Percentiles rank a stretch among this genome's conserved stretches.
These are phyloP conservation scores for Hylaeus anthracinus DNA, from an alignment of 1,140 invertebrate species.

Conservation along the genomic window DNA sequence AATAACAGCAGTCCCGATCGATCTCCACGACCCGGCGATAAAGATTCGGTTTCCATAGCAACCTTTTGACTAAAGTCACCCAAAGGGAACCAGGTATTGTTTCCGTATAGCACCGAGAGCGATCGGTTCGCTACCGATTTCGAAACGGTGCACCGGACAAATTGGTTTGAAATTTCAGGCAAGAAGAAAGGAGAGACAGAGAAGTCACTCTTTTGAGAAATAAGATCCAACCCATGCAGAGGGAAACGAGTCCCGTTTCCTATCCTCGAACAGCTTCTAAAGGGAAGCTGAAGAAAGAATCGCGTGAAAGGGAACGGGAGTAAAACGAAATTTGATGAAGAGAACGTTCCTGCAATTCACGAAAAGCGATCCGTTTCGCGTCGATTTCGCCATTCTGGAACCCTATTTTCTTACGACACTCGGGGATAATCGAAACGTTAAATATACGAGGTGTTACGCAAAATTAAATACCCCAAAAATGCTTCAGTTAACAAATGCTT, in stretches of 20 bases:
- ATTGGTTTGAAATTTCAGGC: slow-evolving; percentile 9
- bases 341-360: neutral
- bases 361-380: neutral
- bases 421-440: neutral
- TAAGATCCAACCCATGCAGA: neutral
- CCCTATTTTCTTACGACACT: neutral
- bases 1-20: neutral
- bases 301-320: too few species aligned
- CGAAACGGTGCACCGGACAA: neutral
- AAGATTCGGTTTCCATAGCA: neutral
- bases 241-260: neutral
- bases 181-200: too few species aligned
- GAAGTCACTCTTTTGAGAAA: neutral
- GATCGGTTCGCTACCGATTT: neutral
- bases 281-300: neutral
- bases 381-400: neutral
- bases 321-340: neutral
- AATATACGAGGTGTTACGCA: neutral
- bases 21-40: neutral
- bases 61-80: neutral
- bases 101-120: neutral
- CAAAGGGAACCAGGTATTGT: neutral
- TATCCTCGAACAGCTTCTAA: neutral
- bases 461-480: too few species aligned
- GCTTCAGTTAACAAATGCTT: too few species aligned